These are phyloP conservation scores for Limanda limanda DNA, from an alignment of 2,113 vertebrate genomes.

Conservation along the genomic window DNA sequence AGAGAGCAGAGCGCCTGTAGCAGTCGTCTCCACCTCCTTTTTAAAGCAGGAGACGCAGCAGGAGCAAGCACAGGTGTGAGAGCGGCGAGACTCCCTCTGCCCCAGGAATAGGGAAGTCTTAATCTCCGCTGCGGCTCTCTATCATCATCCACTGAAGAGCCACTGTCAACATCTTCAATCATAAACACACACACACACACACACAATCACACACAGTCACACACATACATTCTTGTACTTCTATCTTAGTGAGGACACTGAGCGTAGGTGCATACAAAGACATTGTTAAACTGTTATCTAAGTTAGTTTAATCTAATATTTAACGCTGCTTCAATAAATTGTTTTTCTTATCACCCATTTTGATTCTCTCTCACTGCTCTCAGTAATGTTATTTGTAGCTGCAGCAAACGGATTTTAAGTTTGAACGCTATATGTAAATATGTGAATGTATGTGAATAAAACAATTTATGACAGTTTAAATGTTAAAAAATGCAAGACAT, in stretches of 20 bases:
- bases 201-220: neutral
- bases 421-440: too few species aligned
- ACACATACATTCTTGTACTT: too few species aligned
- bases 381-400: neutral
- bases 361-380: too few species aligned
- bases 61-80: slow-evolving; percentile 48
- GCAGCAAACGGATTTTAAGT: neutral
- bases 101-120: slow-evolving; percentile 52
- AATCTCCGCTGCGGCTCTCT: slow-evolving; percentile 43
- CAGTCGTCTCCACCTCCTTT: slow-evolving; percentile 39
- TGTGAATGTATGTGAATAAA: too few species aligned
- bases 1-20: slow-evolving; percentile 36
- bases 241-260: too few species aligned
- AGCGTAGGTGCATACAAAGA: too few species aligned
- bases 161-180: slow-evolving; percentile 33
- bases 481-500: too few species aligned
- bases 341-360: too few species aligned
- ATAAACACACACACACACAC: slow-evolving; percentile 18
- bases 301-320: too few species aligned
- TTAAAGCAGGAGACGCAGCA: slow-evolving; percentile 62
- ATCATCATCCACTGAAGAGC: slow-evolving; percentile 36
- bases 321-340: too few species aligned
- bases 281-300: too few species aligned
- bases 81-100: slow-evolving; percentile 25
- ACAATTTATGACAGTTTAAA: too few species aligned